Evolutionary conservation across 2,888 invertebrate species (phyloP), one percentile per base, ranked within the genome.

Genomic region (Cephonodes hylas): DNA sequence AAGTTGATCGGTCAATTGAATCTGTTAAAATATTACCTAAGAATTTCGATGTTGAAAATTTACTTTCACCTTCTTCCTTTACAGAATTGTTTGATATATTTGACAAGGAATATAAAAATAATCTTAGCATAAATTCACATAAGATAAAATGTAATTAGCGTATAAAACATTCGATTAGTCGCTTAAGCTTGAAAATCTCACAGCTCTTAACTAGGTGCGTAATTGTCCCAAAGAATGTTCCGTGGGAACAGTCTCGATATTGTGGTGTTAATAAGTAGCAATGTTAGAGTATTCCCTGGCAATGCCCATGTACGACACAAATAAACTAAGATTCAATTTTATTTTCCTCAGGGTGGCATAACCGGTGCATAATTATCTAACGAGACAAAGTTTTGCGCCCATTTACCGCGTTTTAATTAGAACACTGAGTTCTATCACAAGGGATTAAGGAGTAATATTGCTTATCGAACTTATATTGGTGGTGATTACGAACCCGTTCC

Each of bases 401-500:
- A 25, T 13, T 27, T 42, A 25, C 34, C 13, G 18, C 1, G 42
- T 27, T n/a, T 42, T 38, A 53, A 25, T 42, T 25, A 5, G 2
- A 48, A 25, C 48, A 48, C 20, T 42, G 8, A 42, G 42, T 53
- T 27, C 20, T 60, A 42, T 53, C 7, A 1, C 25, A 8, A 18
- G 5, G 1, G 3, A 34, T 42, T 53, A 60, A 38, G 60, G 42
- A 7, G 42, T 15, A 25, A 13, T 42, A 27, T 60, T 20, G 13
- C 25, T 1, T 53, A 31, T 31, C 15, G 5, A 18, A 10, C 18
- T 20, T 3, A 18, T 31, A 31, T 27, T 27, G 15, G 31, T 53
- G 18, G 68, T 68, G 69, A 72, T 73, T 72, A 74, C 77, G 73
- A 77, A 75, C 79, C 64, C 61, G 80, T 75, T 76, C 68, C 69